Evolutionary conservation across 2,797 vertebrate species (phyloP).

Genomic region (Dryobates pubescens): DNA sequence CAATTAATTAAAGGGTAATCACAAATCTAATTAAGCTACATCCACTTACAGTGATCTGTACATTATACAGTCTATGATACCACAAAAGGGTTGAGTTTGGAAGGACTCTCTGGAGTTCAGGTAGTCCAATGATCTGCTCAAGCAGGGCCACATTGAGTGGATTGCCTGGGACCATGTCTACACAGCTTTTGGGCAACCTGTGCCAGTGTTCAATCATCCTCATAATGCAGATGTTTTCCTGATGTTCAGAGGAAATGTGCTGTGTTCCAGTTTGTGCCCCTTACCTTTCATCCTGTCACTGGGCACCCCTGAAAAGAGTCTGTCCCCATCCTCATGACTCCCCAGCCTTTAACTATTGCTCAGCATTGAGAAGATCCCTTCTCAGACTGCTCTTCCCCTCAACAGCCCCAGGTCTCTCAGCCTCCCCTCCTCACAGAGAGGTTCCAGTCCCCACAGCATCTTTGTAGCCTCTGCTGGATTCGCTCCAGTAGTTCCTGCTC

Average conservation of each 20-base stretch:
- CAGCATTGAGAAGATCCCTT: too few species aligned
- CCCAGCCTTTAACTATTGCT: too few species aligned
- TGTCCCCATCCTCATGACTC: too few species aligned
- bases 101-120: neutral
- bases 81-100: neutral
- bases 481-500: too few species aligned
- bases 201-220: neutral
- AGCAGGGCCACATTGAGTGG: neutral
- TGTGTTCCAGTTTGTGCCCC: neutral
- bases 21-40: neutral
- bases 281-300: neutral
- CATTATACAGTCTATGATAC: neutral
- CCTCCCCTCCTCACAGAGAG: too few species aligned
- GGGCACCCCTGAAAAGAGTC: neutral
- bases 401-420: too few species aligned
- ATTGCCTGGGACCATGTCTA: neutral
- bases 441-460: too few species aligned
- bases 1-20: neutral
- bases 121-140: neutral
- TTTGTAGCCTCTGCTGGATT: too few species aligned
- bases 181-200: accelerated
- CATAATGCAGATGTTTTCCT: too few species aligned
- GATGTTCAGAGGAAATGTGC: neutral
- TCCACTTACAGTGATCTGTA: neutral
- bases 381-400: too few species aligned